Base-by-base conservation (phyloP, 2,113 vertebrate genomes). In the Eulacestoma nigropectus region DNA sequence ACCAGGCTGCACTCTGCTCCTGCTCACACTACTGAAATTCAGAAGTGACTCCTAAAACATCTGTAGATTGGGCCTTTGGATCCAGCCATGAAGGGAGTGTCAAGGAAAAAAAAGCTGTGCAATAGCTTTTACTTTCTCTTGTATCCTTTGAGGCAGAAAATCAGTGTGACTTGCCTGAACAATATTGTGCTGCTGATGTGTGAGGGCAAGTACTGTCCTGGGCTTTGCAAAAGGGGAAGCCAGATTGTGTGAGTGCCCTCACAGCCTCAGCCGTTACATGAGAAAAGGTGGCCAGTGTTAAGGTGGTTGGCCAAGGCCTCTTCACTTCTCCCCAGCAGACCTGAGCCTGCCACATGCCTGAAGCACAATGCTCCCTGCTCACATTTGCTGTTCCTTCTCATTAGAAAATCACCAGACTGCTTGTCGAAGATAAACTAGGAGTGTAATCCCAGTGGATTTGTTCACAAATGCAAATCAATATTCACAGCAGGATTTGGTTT, bases 391-490 rank as follows among this genome's bases (percentile, higher is more conserved):
- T n/a, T 57, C 5, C 37, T 77, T 49, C 62, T 68, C 12, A 4
- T 60, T 39, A 39, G 23, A 52, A 29, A 63, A 78, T 70, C 49
- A 53, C 22, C 0, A 0, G 20, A 46, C 69, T 42, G 22, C 17
- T 56, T 81, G 22, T 35, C 2, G 8, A 68, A 91, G 65, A 49
- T 64, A 60, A 82, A 21, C 7, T 52, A 39, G 27, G 53, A 74
- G 33, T 62, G 35, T 65, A 90, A 73, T 64, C 65, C 27, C 47
- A 33, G 53, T 25, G 41, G 88, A 72, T 91, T 84, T 89, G 29
- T 90, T 85, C 11, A 89, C 49, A 96, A 69, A 93, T 90, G 70
- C 50, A 93, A 91, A 90, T 91, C 59, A 90, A 62, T 70, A 82
- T 44, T 95, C n/a, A 18, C 22, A 89, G 35, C 55, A 77, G 35